Conservation (phyloP, 2,797 vertebrate genomes). For the Dermochelys coriacea region DNA sequence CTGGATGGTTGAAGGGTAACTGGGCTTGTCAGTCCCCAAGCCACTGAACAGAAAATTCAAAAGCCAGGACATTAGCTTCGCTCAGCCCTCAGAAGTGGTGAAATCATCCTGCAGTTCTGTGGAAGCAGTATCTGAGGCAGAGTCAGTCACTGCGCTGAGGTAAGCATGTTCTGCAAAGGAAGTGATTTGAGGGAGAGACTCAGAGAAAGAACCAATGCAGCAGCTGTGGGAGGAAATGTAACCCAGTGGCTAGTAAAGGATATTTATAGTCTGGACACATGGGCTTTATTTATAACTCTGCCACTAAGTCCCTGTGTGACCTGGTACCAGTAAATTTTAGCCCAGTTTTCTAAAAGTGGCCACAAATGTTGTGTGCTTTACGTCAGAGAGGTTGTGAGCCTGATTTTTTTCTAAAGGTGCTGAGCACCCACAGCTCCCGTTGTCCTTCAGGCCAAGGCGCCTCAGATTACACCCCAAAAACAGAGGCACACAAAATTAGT, state of each 20-base stretch:
- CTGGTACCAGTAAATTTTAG: not conserved
- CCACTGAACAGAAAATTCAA: not conserved
- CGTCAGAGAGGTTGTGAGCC: not conserved
- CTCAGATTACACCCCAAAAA: not conserved
- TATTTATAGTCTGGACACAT: not conserved
- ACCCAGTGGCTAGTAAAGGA: not conserved
- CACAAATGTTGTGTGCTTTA: not conserved
- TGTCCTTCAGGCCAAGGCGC: rapidly evolving
- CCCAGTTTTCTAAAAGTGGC: not conserved
- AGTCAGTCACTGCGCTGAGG: not conserved
- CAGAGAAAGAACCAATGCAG: rapidly evolving
- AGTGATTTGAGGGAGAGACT: not conserved
- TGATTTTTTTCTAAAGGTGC: not conserved
- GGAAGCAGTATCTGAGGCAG: not conserved
- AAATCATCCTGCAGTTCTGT: not conserved
- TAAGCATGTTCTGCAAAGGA: not conserved
- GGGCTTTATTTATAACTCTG: rapidly evolving
- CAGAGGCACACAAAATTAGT: not conserved
- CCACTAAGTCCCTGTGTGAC: not conserved
- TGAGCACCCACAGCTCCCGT: rapidly evolving
- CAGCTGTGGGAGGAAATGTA: not conserved
- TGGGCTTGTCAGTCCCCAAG: not conserved
- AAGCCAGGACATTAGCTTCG: not conserved
- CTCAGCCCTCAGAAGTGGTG: not conserved
- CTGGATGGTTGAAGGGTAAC: not conserved